phyloP scores from a whole-genome alignment of 2,113 vertebrate genomes.

The Apteryx owenii region DNA sequence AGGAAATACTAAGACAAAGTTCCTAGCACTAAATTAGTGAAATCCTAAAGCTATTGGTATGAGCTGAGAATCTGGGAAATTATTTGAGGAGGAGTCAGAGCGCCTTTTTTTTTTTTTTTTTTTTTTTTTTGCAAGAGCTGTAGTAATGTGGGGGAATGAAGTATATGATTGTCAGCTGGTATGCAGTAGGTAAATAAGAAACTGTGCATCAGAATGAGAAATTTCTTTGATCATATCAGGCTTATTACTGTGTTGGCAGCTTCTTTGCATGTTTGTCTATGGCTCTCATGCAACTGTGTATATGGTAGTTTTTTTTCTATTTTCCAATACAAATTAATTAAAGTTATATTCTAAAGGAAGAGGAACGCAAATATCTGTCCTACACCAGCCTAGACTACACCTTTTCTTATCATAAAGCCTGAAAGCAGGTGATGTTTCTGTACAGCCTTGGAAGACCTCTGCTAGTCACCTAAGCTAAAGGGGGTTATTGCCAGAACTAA shows the following conservation, averaged over 20 bases:
- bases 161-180: too few relatives aligned
- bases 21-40: background rate
- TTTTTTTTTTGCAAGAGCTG: background rate
- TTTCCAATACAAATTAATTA: background rate
- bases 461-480: background rate
- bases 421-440: background rate
- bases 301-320: background rate
- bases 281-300: background rate
- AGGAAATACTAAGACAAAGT: background rate
- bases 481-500: background rate
- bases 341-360: background rate
- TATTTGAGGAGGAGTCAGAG: fast-evolving
- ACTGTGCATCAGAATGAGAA: background rate
- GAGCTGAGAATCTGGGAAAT: fast-evolving
- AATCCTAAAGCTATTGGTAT: background rate
- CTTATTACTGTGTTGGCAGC: background rate
- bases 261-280: background rate
- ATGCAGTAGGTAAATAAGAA: background rate
- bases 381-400: background rate
- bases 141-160: too few relatives aligned
- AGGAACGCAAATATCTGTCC: too few relatives aligned
- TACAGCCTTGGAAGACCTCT: background rate
- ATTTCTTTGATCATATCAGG: background rate
- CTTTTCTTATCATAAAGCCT: background rate
- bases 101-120: background rate